A percentile compares a stretch with the other conserved stretches of the same genome.
phyloP scores from a whole-genome alignment of 2,113 vertebrate species.

The Oplegnathus fasciatus region DNA sequence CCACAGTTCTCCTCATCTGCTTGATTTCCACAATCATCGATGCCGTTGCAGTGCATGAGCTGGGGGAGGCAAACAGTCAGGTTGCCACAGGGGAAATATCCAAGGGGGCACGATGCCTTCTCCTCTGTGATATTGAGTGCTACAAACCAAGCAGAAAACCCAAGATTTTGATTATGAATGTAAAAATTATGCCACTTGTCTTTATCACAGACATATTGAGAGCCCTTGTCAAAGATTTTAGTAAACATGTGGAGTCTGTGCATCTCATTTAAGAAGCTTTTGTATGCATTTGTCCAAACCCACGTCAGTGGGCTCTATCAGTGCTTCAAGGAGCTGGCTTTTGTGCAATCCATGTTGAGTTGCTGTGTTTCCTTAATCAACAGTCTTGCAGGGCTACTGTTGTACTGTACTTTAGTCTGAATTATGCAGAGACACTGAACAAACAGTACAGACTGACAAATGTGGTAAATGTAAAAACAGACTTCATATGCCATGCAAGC shows the following conservation, averaged over 20 bases:
- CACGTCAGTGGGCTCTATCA: not conserved
- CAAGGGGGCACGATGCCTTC: conserved; percentile 86
- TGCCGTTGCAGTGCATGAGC: conserved; percentile 93
- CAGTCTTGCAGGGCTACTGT: not conserved
- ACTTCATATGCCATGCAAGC: not conserved
- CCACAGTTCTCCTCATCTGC: conserved; percentile 96
- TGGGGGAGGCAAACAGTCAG: conserved; percentile 92
- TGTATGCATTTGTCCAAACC: not conserved
- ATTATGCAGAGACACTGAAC: not conserved
- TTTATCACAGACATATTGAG: not conserved
- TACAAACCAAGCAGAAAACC: conserved; percentile 69
- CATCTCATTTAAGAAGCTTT: conserved; percentile 5
- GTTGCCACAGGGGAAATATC: conserved; percentile 96
- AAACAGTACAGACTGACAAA: not conserved
- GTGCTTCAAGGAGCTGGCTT: not conserved
- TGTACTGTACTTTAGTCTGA: not conserved
- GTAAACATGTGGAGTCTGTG: not conserved
- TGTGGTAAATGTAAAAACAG: conserved; percentile 7
- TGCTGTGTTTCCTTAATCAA: not conserved
- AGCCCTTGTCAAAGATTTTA: not conserved
- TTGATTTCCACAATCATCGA: conserved; percentile 93
- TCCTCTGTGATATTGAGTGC: conserved; percentile 82
- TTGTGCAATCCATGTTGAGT: not conserved
- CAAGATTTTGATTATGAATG: not conserved
- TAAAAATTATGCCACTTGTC: not conserved